A percentile compares a stretch with the other conserved stretches of the same genome.
These are phyloP conservation scores for Troilus luridus DNA, from an alignment of 2,888 invertebrate species.

Conservation along the genomic window DNA sequence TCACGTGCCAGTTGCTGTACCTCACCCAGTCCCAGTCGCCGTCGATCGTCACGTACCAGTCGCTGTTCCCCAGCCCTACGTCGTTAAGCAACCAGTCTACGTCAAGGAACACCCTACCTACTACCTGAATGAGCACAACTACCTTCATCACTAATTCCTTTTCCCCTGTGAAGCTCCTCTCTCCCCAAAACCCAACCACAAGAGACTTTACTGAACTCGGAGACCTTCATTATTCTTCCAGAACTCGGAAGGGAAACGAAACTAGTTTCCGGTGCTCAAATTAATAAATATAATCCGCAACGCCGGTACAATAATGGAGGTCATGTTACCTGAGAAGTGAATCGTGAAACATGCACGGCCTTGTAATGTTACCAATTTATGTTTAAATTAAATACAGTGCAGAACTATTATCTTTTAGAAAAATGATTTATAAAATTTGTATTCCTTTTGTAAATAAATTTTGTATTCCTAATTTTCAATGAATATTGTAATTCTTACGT, in stretches of 20 bases:
- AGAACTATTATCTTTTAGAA: not conserved
- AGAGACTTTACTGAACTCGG: not conserved
- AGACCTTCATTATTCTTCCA: not conserved
- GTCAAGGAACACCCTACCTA: constrained; percentile 32
- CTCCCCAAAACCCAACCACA: not conserved
- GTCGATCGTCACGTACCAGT: constrained; percentile 68
- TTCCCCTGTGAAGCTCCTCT: no score
- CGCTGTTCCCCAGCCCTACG: constrained; percentile 70
- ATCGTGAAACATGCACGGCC: not conserved
- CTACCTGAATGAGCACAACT: constrained; percentile 67
- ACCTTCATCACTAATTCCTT: constrained; percentile 63
- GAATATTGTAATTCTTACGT: not conserved
- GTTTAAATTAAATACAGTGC: not conserved
- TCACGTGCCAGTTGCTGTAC: constrained; percentile 67
- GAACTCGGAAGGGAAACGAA: not conserved
- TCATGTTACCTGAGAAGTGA: not conserved
- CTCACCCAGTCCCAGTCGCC: constrained; percentile 69
- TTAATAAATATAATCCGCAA: not conserved
- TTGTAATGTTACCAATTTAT: not conserved
- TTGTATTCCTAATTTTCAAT: not conserved
- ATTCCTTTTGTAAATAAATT: constrained; percentile 26
- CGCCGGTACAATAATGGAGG: not conserved
- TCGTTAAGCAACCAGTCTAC: constrained; percentile 72
- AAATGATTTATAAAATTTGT: constrained; percentile 7
- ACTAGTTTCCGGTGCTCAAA: not conserved